Evolutionary conservation across 35 echinoderm and acorn worm genomes (phyloP), one percentile per base, ranked within the genome.

Genomic region (Heliocidaris erythrogramma): DNA sequence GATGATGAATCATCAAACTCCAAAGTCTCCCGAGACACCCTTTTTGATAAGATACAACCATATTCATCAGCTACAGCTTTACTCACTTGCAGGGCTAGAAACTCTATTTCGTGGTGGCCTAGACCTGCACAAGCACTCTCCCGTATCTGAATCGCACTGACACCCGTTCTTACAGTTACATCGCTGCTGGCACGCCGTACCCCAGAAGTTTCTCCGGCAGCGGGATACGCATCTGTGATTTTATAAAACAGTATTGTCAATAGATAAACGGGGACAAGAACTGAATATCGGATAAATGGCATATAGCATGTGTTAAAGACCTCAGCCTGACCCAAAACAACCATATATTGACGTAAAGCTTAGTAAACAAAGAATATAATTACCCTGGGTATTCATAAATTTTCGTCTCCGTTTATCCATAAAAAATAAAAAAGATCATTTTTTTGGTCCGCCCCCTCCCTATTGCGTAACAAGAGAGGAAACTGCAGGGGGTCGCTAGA

Each of bases 61-160:
- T 42, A 0, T 42, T 42, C 35, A 29, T 84, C 69, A 29, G 1
- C n/a, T 18, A 18, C 31, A 88, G 31, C 14, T 89, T 1, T 48
- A 89, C 87, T 89, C 7, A 89, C 87, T 89, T 47, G 87, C 87
- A 32, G 87, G 87, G 13, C 87, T 89, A 6, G 87, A 89, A n/a
- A 89, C 31, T 13, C 87, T 18, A 12, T 89, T 48, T 24, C 87
- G 14, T 47, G 87, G 87, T 31, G 31, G 32, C 9, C 87, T 89
- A 47, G 87, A 89, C 31, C 87, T 32, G 47, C 87, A 89, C 5
- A 89, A 5, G 87, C 87, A 89, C 47, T 89, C 87, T 35, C 87
- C 87, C 29, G 31, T 89, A 48, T 89, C 87, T 47, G 31, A 12
- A 12, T 48, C 47, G 32, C 87, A 89, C 24, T 89, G 87, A 18